Conservation (phyloP, 2,113 vertebrate species). For the Cervus canadensis region DNA sequence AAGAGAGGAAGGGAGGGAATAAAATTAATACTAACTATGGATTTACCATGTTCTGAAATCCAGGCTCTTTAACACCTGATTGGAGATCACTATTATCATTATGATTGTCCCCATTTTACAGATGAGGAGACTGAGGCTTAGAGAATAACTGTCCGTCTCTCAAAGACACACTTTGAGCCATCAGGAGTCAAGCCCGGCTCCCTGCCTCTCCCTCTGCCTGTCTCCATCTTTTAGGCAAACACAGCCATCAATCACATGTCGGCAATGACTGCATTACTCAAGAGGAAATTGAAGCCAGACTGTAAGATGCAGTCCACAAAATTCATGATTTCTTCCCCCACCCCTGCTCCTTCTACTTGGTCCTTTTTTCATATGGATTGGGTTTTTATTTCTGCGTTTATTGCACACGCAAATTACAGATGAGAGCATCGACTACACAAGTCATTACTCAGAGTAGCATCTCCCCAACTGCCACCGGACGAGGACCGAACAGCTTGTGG, state of each 20-base stretch:
- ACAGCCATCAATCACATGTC: constrained; percentile 48
- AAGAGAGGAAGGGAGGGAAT: constrained; percentile 23
- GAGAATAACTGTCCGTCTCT: not conserved
- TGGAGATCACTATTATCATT: not conserved
- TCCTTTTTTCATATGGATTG: constrained; percentile 72
- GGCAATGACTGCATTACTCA: constrained; percentile 38
- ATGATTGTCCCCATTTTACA: constrained; percentile 35
- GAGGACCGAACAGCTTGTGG: constrained; percentile 86
- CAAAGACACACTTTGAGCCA: not conserved
- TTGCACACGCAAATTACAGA: constrained; percentile 85
- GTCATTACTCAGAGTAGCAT: constrained; percentile 86
- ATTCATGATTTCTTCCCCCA: constrained; percentile 50
- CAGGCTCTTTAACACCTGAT: constrained; percentile 68
- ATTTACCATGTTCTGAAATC: constrained; percentile 45
- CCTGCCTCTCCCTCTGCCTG: not conserved
- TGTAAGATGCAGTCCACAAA: constrained; percentile 66
- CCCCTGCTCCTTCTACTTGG: constrained; percentile 48
- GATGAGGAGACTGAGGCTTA: constrained; percentile 48
- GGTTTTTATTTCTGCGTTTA: constrained; percentile 83
- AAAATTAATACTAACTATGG: not conserved
- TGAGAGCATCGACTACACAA: constrained; percentile 85
- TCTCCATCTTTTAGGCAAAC: constrained; percentile 5
- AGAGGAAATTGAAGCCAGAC: constrained; percentile 48
- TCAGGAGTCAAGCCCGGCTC: not conserved
- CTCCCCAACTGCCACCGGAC: constrained; percentile 84